Percentiles rank a stretch among this genome's conserved stretches.
Evolutionary conservation across 2,113 vertebrate genomes (phyloP).

Genomic region (Nesoenas mayeri): DNA sequence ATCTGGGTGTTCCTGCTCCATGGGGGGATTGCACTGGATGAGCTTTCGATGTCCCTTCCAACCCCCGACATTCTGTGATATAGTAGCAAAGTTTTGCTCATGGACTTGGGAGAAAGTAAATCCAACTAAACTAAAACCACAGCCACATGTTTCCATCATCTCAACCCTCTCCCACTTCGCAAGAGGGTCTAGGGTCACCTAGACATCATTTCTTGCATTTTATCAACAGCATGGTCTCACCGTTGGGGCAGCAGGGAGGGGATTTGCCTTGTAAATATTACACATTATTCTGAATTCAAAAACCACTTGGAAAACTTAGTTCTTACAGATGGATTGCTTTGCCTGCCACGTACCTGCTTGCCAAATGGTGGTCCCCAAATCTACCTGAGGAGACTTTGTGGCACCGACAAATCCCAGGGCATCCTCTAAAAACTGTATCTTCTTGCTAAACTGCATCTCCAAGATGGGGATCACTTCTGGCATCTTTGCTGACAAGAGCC

Average conservation of each 20-base stretch:
- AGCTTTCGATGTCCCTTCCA: no score
- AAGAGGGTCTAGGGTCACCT: not conserved
- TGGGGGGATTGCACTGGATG: no score
- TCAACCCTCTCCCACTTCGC: not conserved
- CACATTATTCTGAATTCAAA: not conserved
- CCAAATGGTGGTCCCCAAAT: conserved; percentile 66
- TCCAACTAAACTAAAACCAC: not conserved
- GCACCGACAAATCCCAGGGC: conserved; percentile 71
- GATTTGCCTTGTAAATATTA: not conserved
- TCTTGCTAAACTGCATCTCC: conserved; percentile 86
- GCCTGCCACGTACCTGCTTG: conserved; percentile 75
- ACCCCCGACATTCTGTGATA: no score
- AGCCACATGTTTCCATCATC: not conserved
- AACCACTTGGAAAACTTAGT: not conserved
- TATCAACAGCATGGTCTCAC: fast-evolving
- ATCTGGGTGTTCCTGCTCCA: no score
- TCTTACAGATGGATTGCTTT: not conserved
- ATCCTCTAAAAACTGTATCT: conserved; percentile 82
- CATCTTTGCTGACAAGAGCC: conserved; percentile 89
- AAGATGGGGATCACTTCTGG: conserved; percentile 80
- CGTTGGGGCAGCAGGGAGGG: fast-evolving
- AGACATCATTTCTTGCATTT: not conserved
- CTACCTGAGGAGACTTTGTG: conserved; percentile 65
- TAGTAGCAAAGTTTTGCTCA: not conserved
- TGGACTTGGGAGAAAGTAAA: not conserved